Evolutionary conservation across 2,888 invertebrate genomes (phyloP), one percentile per base, ranked within the genome.

Genomic region (Lamellibrachia satsuma): DNA sequence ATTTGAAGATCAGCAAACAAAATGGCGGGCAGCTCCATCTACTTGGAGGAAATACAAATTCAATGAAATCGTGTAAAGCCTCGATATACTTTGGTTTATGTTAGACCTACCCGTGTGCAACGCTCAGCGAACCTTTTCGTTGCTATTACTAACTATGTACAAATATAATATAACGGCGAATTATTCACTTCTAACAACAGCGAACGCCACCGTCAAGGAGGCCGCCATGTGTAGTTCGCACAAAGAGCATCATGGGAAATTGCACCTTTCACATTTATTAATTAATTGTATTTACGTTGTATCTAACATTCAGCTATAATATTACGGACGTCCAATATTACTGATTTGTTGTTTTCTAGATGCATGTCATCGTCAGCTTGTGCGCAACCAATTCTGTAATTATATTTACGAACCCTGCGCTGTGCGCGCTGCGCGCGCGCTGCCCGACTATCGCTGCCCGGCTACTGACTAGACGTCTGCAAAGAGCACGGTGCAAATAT

Each of bases 141-240:
- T 75, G 75, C 15, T 22, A 22, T 75, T 22, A 75, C 75, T 75
- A 15, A 75, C 15, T 75, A 75, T 15, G 75, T 75, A 75, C 75
- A 75, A 75, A 75, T 75, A 75, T 15, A 6, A 22, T 75, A 75
- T 75, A 15, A 75, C 75, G 15, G 75, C 22, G 75, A 75, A 75
- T 75, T 75, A 75, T 75, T 75, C 75, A 75, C 75, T 75, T 75
- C 75, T 11, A 22, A 75, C 75, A 6, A 75, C 75, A 75, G 93
- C 60, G 93, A 93, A 91, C 92, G 91, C 93, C 52, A 92, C 91
- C 92, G 90, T 92, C 93, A 92, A 93, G 93, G 93, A 91, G 92
- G 93, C 93, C 92, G 93, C 93, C 93, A 93, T 93, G 92, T 92
- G 93, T 91, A 93, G 91, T 92, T 39, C 39, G 11, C 91, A 91